These are phyloP conservation scores for Protosalanx chinensis DNA, from an alignment of 2,797 vertebrate species.

Conservation along the genomic window DNA sequence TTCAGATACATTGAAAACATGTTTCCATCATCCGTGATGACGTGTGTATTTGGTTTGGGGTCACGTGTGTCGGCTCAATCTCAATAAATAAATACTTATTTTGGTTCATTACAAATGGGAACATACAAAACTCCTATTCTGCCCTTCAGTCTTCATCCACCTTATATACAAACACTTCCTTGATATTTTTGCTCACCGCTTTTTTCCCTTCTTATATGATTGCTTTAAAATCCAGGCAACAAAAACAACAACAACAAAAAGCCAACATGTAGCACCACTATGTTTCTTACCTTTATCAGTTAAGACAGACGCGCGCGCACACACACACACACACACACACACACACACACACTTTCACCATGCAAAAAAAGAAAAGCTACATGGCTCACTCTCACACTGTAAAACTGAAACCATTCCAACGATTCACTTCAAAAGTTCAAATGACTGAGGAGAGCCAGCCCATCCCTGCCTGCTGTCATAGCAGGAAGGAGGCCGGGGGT, in stretches of 20 bases:
- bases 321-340: constrained; percentile 23
- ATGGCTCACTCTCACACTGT: constrained; percentile 27
- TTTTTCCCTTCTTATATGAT: constrained; percentile 70
- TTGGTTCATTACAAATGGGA: constrained; percentile 49
- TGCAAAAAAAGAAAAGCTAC: constrained; percentile 19
- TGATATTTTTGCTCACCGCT: constrained; percentile 44
- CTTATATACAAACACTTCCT: constrained; percentile 26
- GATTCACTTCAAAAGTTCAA: constrained; percentile 39
- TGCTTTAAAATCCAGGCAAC: constrained; percentile 42
- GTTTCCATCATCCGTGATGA: constrained; percentile 21
- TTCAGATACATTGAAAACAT: constrained; percentile 36
- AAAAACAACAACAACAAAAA: constrained; percentile 16
- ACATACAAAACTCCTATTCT: constrained; percentile 31
- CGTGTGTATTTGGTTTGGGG: constrained; percentile 42
- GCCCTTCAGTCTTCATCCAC: constrained; percentile 1
- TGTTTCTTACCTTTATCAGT: constrained; percentile 26
- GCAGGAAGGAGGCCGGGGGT: constrained; percentile 25
- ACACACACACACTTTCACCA: background rate
- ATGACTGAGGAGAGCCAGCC: constrained; percentile 33
- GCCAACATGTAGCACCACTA: constrained; percentile 24
- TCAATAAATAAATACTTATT: constrained; percentile 59
- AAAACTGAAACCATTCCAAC: constrained; percentile 38
- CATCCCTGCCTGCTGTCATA: constrained; percentile 34
- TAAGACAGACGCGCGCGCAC: constrained; percentile 22
- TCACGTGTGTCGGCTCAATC: constrained; percentile 19